These are phyloP conservation scores for Neolamprologus kungweensis DNA, from an alignment of 2,113 vertebrate genomes.

Conservation along the genomic window DNA sequence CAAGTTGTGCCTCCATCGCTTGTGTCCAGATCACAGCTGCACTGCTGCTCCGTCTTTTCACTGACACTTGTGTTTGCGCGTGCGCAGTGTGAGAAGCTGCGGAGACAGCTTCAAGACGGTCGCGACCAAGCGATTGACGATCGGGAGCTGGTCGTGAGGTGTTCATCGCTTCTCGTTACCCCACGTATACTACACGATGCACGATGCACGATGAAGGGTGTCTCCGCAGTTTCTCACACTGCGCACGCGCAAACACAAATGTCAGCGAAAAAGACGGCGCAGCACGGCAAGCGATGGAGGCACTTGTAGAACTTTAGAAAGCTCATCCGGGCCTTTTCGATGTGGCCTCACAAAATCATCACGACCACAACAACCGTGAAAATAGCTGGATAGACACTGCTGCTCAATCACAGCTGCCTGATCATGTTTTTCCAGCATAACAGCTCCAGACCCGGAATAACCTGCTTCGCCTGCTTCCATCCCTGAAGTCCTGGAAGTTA, in stretches of 20 bases:
- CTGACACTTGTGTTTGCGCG: neutral
- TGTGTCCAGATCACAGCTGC: neutral
- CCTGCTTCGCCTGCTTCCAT: neutral
- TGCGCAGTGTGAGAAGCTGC: accelerated
- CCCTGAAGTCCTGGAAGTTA: neutral
- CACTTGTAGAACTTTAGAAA: too few species aligned
- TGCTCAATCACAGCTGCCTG: too few species aligned
- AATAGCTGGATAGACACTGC: too few species aligned
- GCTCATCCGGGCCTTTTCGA: too few species aligned
- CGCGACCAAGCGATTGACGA: neutral
- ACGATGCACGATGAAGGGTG: neutral
- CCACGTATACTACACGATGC: accelerated
- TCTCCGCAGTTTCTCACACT: too few species aligned
- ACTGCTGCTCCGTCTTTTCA: accelerated
- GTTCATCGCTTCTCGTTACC: neutral
- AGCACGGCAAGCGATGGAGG: too few species aligned
- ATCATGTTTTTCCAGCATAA: neutral
- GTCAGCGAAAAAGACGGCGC: too few species aligned
- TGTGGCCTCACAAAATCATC: too few species aligned
- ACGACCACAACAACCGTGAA: too few species aligned
- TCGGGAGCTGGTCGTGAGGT: neutral
- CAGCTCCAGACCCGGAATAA: neutral
- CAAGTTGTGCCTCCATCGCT: too few species aligned
- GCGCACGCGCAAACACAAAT: too few species aligned
- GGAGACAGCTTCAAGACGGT: accelerated